phyloP scores from a whole-genome alignment of 1,140 invertebrate species.

The Leptestheria dahalacensis region DNA sequence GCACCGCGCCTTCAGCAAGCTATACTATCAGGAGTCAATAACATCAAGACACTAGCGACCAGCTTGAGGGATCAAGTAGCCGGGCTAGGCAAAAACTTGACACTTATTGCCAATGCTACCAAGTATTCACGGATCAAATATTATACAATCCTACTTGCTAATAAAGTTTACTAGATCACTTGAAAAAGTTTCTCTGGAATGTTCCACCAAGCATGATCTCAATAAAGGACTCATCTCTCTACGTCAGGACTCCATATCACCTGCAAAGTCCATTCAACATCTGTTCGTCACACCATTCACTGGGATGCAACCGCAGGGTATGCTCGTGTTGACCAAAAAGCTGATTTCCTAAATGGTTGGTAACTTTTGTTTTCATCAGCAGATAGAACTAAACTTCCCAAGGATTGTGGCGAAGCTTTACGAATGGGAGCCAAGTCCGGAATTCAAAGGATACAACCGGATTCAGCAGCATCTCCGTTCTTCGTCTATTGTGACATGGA shows the following conservation, averaged over 20 bases:
- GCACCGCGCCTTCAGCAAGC: conserved; percentile 2
- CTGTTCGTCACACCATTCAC: not conserved
- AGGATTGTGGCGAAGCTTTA: conserved; percentile 25
- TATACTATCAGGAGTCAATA: conserved; percentile 11
- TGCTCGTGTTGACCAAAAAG: not conserved
- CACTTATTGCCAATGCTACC: conserved; percentile 1
- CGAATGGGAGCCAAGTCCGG: conserved; percentile 24
- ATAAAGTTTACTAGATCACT: conserved; percentile 7
- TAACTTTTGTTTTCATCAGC: not conserved
- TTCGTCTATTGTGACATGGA: conserved; percentile 81
- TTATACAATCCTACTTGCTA: not conserved
- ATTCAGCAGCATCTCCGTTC: conserved; percentile 30
- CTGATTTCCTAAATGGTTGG: not conserved
- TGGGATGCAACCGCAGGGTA: no score
- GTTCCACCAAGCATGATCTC: conserved; percentile 14
- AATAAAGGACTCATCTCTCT: conserved; percentile 3
- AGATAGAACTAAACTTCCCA: conserved; percentile 18
- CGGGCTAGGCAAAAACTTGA: conserved; percentile 6
- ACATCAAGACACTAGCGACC: not conserved
- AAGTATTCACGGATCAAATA: conserved; percentile 1
- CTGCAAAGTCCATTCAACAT: not conserved
- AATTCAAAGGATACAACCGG: conserved; percentile 28
- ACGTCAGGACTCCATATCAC: not conserved
- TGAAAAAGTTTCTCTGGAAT: not conserved
- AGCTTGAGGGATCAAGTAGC: conserved; percentile 1